Percentiles rank a stretch among this genome's conserved stretches.
Evolutionary conservation across 2,888 invertebrate species (phyloP).

Genomic region (Drosophila ustulata): DNA sequence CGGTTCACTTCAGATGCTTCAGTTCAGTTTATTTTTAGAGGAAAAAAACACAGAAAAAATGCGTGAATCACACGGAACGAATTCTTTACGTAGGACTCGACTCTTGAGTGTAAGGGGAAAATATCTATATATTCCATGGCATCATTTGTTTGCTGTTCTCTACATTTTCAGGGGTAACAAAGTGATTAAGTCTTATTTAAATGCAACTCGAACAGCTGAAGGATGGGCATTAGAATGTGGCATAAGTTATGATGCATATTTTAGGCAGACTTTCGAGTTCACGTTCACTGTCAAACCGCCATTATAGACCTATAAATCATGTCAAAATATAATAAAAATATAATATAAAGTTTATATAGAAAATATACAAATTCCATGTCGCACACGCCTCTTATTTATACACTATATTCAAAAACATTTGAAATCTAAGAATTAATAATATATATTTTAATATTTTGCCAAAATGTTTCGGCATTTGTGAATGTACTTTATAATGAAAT

Average conservation of each 20-base stretch:
- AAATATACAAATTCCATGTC: neutral
- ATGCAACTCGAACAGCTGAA: conserved; percentile 18
- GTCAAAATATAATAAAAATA: neutral
- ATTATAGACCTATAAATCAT: neutral
- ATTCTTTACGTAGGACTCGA: conserved; percentile 50
- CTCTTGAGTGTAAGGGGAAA: conserved; percentile 20
- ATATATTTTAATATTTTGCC: neutral
- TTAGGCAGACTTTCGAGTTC: neutral
- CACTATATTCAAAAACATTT: conserved; percentile 4
- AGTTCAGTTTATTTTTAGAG: conserved; percentile 58
- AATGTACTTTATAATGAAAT: neutral
- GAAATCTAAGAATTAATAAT: neutral
- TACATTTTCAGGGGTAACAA: conserved; percentile 8
- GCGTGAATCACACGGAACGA: conserved; percentile 58
- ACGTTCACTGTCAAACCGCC: neutral
- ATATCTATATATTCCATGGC: conserved; percentile 40
- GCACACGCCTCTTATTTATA: neutral
- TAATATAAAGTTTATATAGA: neutral
- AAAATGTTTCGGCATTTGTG: too few species aligned
- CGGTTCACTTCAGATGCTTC: conserved; percentile 42
- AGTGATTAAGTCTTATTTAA: conserved; percentile 32
- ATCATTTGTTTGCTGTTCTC: conserved; percentile 16
- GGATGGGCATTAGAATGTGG: neutral
- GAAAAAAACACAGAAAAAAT: conserved; percentile 12
- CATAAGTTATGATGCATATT: conserved; percentile 3